Base-by-base conservation (phyloP, 2,113 vertebrate genomes). In the Arenaria interpres region DNA sequence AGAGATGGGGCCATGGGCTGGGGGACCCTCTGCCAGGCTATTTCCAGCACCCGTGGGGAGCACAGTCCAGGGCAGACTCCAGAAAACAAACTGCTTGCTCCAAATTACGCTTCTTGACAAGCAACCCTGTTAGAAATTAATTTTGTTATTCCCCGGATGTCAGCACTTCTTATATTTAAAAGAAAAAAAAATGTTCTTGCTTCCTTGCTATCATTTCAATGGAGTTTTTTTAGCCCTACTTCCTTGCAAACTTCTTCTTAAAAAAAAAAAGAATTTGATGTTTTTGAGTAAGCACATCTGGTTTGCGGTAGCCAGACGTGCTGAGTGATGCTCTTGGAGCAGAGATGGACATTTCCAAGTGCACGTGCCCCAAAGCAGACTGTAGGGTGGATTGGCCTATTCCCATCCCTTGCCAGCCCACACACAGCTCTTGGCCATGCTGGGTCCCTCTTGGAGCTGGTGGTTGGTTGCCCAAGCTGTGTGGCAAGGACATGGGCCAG, bases 291-390 rank as follows among this genome's bases (percentile, higher is more conserved):
- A 88, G 33, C 32, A 11, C 85, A 69, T 53, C 41, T 56, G 69
- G 41, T 67, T 74, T 5, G 7, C 3, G 0, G n/a, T 7, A 45
- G 28, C 69, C 69, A 69, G 48, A 22, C 1, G 0, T 3, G 7
- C 57, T 4, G 60, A 54, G n/a, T 13, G 88, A 64, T n/a, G 43
- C 25, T 37, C n/a, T 80, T 6, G 10, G 71, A 85, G 78, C 60
- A 21, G 46, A 50, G 50, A 18, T 5, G 9, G 75, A 12, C 9
- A 20, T 89, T 78, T 46, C 21, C 5, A 53, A 84, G 37, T 5
- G 35, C 56, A 5, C 46, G 25, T 12, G 3, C 23, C 73, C 64
- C 16, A 57, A 74, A 69, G 5, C 24, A 66, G 56, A 33, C 45
- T 8, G 0, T 12, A 12, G 74, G 17, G 10, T 71, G 85, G 46